Evolutionary conservation across 2,797 vertebrate genomes (phyloP).

Genomic region (Percopsis omiscomaycus): DNA sequence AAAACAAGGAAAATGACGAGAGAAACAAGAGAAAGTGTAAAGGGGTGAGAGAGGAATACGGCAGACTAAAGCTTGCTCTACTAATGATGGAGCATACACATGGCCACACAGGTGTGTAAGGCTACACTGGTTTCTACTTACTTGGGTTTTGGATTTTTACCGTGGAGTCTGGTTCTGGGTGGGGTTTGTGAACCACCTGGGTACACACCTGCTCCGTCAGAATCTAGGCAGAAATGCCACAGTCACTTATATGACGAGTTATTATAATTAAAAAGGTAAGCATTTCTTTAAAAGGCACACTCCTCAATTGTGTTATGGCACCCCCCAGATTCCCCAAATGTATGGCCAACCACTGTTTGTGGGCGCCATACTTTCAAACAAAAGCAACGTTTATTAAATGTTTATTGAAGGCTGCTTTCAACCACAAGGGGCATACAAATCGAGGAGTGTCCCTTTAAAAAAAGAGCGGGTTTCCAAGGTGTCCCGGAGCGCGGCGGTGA

Average conservation of each 20-base stretch:
- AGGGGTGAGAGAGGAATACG: constrained; percentile 15
- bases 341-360: no score
- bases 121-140: constrained; percentile 69
- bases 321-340: no score
- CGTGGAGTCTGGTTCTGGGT: constrained; percentile 96
- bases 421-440: not conserved
- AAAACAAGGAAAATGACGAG: not conserved
- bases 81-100: constrained; percentile 11
- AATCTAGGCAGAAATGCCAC: constrained; percentile 78
- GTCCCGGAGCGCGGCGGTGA: constrained; percentile 10
- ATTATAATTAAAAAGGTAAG: not conserved
- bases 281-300: no score
- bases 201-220: constrained; percentile 99
- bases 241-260: constrained; percentile 20
- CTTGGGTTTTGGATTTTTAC: constrained; percentile 99
- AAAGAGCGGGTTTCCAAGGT: not conserved
- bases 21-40: not conserved
- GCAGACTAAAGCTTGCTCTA: no score
- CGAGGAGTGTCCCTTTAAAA: no score
- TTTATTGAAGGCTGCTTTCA: no score
- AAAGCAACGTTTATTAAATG: no score
- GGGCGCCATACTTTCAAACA: no score
- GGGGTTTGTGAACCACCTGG: constrained; percentile 97
- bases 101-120: constrained; percentile 4
- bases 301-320: no score